Conservation (phyloP, 2,797 vertebrate genomes). For the Helarctos malayanus region DNA sequence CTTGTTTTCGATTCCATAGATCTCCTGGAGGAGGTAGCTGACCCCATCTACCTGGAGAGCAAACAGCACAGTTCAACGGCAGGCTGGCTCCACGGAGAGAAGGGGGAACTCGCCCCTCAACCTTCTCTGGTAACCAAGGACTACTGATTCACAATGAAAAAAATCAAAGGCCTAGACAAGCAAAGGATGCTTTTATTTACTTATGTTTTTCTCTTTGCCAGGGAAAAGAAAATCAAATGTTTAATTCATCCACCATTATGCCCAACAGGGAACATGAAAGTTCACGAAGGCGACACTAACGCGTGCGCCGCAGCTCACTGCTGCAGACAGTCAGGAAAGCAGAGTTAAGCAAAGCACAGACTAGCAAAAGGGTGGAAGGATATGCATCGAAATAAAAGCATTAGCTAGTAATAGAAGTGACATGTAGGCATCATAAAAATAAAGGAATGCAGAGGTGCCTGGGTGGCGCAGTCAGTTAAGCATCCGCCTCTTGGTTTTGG, state of each 20-base stretch:
- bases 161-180: not conserved
- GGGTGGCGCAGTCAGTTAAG: not conserved
- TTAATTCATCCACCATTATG: not conserved
- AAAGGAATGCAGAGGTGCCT: not conserved
- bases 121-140: not conserved
- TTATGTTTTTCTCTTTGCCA: conserved; percentile 13
- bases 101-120: not conserved
- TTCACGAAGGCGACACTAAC: not conserved
- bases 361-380: not conserved
- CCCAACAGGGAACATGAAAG: not conserved
- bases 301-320: not conserved
- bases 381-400: rapidly evolving
- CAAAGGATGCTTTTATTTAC: not conserved
- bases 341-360: not conserved
- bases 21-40: conserved; percentile 99
- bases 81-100: not conserved
- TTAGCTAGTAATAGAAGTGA: not conserved
- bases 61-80: conserved; percentile 22
- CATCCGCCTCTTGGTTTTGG: not conserved
- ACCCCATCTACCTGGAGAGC: conserved; percentile 96
- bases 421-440: not conserved
- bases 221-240: not conserved
- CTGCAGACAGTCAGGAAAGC: not conserved
- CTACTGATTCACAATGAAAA: not conserved
- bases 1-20: conserved; percentile 99